A percentile compares a stretch with the other conserved stretches of the same genome.
phyloP scores from a whole-genome alignment of 1,140 invertebrate genomes.

The Cephus cinctus region DNA sequence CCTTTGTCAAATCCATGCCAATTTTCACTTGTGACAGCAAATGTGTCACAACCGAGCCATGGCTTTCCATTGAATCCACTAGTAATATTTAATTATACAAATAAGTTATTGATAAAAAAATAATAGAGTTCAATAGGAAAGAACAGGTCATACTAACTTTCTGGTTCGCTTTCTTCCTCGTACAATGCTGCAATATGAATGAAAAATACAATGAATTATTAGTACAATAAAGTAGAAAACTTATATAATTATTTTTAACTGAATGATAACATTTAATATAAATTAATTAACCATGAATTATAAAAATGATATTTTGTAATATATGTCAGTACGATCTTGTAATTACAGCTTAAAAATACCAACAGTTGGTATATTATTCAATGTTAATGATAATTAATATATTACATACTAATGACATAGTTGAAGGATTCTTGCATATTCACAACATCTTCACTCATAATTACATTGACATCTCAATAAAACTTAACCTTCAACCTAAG shows the following conservation, averaged over 20 bases:
- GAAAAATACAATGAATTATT: slow-evolving; percentile 14
- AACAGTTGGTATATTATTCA: no score
- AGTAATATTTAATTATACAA: slow-evolving; percentile 7
- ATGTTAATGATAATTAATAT: no score
- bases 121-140: slow-evolving; percentile 6
- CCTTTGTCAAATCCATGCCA: slow-evolving; percentile 98
- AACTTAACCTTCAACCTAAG: no score
- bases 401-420: no score
- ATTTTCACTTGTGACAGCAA: slow-evolving; percentile 95
- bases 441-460: no score
- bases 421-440: no score
- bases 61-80: slow-evolving; percentile 83
- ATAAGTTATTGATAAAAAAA: not conserved
- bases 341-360: no score
- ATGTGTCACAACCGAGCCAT: slow-evolving; percentile 93
- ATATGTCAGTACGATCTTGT: no score
- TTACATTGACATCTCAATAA: no score
- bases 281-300: not conserved
- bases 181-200: slow-evolving; percentile 70
- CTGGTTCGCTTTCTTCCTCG: slow-evolving; percentile 84
- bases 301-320: not conserved
- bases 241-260: slow-evolving; percentile 4
- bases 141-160: slow-evolving; percentile 66
- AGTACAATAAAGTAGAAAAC: not conserved
- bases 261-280: not conserved